A percentile compares a stretch with the other conserved stretches of the same genome.
Conservation (phyloP, 2,113 vertebrate species). For the Nicator chloris region DNA sequence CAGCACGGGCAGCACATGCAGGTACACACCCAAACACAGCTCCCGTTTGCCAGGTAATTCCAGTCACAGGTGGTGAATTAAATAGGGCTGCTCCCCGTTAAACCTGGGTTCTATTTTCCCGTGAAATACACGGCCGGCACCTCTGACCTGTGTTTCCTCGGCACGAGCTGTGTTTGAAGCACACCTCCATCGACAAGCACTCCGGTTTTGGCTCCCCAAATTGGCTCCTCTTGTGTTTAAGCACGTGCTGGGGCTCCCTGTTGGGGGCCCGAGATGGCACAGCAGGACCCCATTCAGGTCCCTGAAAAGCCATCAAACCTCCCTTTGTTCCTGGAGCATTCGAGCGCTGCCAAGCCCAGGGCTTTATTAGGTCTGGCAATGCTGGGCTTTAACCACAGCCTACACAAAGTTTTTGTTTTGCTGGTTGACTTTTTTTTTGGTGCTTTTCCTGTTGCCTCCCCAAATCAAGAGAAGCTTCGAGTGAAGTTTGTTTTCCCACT, state of each 20-base stretch:
- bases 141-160: accelerated
- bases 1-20: accelerated
- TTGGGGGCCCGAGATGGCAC: not conserved
- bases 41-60: accelerated
- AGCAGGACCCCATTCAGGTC: not conserved
- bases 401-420: not conserved
- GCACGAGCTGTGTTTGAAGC: not conserved
- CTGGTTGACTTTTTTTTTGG: not conserved
- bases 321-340: not conserved
- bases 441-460: not conserved
- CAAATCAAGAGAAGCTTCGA: not conserved
- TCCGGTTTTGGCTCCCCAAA: not conserved
- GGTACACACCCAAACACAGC: accelerated
- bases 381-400: not conserved
- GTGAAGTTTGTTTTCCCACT: not conserved
- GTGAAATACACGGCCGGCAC: accelerated
- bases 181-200: accelerated
- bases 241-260: not conserved
- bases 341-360: not conserved
- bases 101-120: not conserved
- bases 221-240: not conserved
- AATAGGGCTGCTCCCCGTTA: not conserved
- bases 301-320: not conserved
- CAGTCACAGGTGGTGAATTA: not conserved
- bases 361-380: not conserved